These are phyloP conservation scores for Coccyzus lansbergi DNA, from an alignment of 2,797 vertebrate species.

Conservation along the genomic window DNA sequence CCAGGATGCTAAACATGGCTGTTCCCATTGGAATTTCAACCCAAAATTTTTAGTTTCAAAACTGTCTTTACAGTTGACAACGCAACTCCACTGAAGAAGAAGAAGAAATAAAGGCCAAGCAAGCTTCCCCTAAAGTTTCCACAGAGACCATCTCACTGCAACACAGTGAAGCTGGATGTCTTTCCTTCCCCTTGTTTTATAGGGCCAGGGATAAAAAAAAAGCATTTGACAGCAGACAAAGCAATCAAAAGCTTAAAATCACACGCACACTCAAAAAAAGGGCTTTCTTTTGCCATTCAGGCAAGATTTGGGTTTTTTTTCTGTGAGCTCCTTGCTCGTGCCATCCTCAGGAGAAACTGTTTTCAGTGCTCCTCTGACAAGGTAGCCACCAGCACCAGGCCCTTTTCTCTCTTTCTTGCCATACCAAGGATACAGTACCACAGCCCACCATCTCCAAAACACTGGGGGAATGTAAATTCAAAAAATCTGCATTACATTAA, in stretches of 20 bases:
- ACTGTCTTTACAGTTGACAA: slow-evolving; percentile 27
- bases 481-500: neutral
- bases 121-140: slow-evolving; percentile 6
- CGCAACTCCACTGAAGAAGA: neutral
- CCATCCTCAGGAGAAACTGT: neutral
- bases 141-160: neutral
- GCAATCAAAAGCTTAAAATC: neutral
- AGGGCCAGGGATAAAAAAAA: neutral
- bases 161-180: neutral
- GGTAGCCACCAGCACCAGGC: neutral
- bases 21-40: slow-evolving; percentile 30
- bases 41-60: neutral
- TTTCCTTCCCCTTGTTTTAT: slow-evolving; percentile 24
- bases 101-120: neutral
- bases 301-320: neutral
- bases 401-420: neutral
- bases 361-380: neutral
- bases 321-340: neutral
- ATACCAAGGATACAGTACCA: neutral
- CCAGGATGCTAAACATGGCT: neutral
- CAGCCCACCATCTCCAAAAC: neutral
- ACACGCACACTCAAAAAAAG: neutral
- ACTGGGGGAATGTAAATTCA: neutral
- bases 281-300: neutral
- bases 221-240: neutral